phyloP scores from a whole-genome alignment of 2,797 vertebrate species.

The Chaenodraco wilsoni region DNA sequence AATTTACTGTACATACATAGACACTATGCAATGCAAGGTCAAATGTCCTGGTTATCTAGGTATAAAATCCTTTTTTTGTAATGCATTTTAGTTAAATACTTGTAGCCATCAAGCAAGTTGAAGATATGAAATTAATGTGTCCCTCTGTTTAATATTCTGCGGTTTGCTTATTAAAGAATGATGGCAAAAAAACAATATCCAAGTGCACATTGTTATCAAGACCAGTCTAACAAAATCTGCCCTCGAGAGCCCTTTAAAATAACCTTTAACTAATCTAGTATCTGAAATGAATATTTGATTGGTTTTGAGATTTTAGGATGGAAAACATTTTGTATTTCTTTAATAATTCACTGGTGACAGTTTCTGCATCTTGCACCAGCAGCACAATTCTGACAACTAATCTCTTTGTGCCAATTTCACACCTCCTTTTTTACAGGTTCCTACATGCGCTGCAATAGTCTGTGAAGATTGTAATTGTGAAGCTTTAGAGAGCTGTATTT shows the following conservation, averaged over 20 bases:
- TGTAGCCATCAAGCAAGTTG: background rate
- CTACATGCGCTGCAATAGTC: constrained; percentile 35
- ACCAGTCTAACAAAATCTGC: background rate
- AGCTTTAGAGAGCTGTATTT: constrained; percentile 8
- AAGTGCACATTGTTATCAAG: background rate
- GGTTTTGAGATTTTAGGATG: background rate
- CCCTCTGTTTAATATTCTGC: background rate
- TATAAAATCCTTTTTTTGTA: background rate
- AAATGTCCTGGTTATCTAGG: background rate
- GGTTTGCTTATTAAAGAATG: background rate
- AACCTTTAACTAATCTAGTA: background rate
- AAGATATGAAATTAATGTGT: background rate
- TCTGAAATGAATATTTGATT: background rate
- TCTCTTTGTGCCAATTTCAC: constrained; percentile 62
- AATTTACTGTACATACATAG: background rate
- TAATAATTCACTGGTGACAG: constrained; percentile 37
- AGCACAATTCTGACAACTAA: constrained; percentile 44
- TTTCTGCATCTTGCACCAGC: constrained; percentile 41
- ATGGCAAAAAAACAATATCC: background rate
- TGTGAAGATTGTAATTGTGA: constrained; percentile 35
- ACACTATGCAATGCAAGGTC: background rate
- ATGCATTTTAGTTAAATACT: background rate
- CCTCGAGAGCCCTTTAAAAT: background rate
- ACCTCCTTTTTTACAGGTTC: constrained; percentile 58
- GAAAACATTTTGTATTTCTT: background rate